phyloP scores from a whole-genome alignment of 2,888 invertebrate species.

The Seladonia tumulorum region DNA sequence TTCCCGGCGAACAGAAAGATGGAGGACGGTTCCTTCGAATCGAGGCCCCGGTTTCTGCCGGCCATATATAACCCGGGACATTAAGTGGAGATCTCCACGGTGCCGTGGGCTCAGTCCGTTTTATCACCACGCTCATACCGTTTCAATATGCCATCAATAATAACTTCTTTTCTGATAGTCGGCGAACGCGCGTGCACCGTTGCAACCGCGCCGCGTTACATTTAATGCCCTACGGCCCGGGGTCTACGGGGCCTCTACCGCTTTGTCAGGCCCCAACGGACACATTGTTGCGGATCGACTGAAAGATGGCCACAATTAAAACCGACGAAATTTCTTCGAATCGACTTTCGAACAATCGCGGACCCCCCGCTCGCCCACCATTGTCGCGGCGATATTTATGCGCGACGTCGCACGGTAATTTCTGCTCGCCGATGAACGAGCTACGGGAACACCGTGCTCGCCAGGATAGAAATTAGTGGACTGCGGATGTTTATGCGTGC shows the following conservation, averaged over 20 bases:
- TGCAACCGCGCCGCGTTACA: slow-evolving; percentile 60
- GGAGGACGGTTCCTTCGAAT: slow-evolving; percentile 48
- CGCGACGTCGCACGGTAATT: slow-evolving; percentile 13
- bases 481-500: neutral
- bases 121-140: slow-evolving; percentile 83
- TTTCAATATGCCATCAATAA: slow-evolving; percentile 84
- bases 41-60: slow-evolving; percentile 40
- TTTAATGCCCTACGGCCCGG: slow-evolving; percentile 62
- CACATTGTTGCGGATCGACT: slow-evolving; percentile 76
- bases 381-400: slow-evolving; percentile 34
- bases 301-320: slow-evolving; percentile 80
- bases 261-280: slow-evolving; percentile 49
- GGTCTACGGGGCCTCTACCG: slow-evolving; percentile 26
- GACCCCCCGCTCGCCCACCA: slow-evolving; percentile 8
- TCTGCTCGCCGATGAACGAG: neutral
- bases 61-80: slow-evolving; percentile 81
- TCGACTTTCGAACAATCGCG: slow-evolving; percentile 53
- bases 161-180: slow-evolving; percentile 74
- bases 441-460: neutral
- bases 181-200: slow-evolving; percentile 50
- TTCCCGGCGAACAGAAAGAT: slow-evolving; percentile 40
- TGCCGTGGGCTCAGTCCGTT: slow-evolving; percentile 79
- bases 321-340: slow-evolving; percentile 71
- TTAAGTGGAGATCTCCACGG: slow-evolving; percentile 83
- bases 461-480: neutral